Base-by-base conservation (phyloP, 35 echinoderm and acorn worm species). In the Ophioderma brevispina region DNA sequence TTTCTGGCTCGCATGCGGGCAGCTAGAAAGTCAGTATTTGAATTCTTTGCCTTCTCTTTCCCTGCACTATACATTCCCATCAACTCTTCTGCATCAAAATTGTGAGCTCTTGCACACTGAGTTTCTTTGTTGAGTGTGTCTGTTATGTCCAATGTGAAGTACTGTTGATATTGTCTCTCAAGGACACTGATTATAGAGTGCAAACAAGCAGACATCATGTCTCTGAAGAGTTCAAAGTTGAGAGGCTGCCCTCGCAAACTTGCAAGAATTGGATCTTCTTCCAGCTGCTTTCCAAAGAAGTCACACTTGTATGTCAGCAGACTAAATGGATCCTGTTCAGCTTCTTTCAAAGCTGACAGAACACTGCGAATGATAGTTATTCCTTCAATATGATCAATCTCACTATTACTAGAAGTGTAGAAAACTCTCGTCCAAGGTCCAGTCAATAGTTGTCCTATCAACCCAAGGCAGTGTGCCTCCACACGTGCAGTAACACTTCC, bases 11-110 rank as follows among this genome's bases (percentile, higher is more conserved):
- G 25, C 35, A 91, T 91, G 8, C 82, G 84, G 31, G 64, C 35
- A 14, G 89, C 31, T 13, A 91, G 81, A 33, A 55, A 85, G 41
- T 55, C 37, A 25, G 85, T 52, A 19, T 23, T 91, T 17, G 89
- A 81, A 78, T 91, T 84, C 18, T 25, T 75, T 13, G 75, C 40
- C 0, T 40, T 31, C 11, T 76, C 38, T 39, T 78, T 76, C 13
- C 55, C 81, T 35, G 89, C 89, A 50, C 81, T 78, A 38, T 85
- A 91, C 89, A 91, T 91, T 0, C 82, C 89, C 41, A 91, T 84
- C 1, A 91, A 55, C 39, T 91, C 81, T 32, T 91, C 81, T 0
- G 64, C 55, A 85, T 91, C 89, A 8, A 78, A 77, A 31, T 87
- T 87, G 31, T 87, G 85, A 31, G 18, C 28, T 32, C 85, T 37